Evolutionary conservation across 2,113 vertebrate genomes (phyloP), one percentile per base, ranked within the genome.

Genomic region (Echinops telfairi): DNA sequence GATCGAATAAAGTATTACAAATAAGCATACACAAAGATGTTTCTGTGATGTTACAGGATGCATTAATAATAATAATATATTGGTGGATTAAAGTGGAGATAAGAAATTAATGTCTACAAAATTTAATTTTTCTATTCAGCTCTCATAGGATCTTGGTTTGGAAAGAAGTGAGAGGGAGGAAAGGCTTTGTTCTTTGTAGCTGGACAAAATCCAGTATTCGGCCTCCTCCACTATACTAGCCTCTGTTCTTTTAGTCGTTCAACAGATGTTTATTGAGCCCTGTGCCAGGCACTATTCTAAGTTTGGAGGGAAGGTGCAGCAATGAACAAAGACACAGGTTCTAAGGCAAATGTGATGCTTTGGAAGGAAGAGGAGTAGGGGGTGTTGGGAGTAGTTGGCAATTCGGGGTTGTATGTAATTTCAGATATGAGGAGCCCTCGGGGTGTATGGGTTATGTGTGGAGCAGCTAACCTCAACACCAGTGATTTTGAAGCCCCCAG

Each of bases 221-320:
- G 27, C 12, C 36, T 62, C 93, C 33, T 81, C 33, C 38, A 10
- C 79, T 71, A 36, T 88, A n/a, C 64, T 79, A 29, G n/a, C 27
- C n/a, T 78, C 29, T 92, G 58, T 92, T 86, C 58, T 90, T 96
- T 91, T n/a, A 83, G 10, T n/a, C 89, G 38, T 29, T 87, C 78
- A 88, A 19, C 58, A 88, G 29, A 81, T 82, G 91, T 82, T 88
- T 94, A 53, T 77, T 29, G 64, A 94, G n/a, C 47, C 14, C 8
- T 90, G 0, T 22, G 68, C 62, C 88, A 85, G 84, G 78, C 82
- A 85, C 68, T 64, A 23, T 88, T 91, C n/a, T 94, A 60, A 81
- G 38, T 76, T 22, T 62, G 82, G 17, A 5, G 64, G 40, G 73
- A 6, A 60, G 40, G 73, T 83, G 83, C 12, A 62, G 25, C 86